Base-by-base conservation (phyloP, 53 echinoderm and acorn worm species). In the Zoroaster sp. region DNA sequence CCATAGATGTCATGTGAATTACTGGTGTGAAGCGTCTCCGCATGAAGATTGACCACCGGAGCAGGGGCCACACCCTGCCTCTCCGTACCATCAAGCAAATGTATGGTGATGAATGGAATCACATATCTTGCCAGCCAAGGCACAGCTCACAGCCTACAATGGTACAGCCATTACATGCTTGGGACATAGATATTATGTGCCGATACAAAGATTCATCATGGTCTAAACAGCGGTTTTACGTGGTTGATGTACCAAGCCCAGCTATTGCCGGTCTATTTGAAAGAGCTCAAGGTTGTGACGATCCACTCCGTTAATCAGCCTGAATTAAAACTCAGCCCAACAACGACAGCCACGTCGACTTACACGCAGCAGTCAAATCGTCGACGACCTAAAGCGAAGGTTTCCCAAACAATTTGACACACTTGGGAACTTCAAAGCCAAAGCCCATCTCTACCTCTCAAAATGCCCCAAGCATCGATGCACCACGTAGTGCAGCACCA, bases 261-360 rank as follows among this genome's bases (percentile, higher is more conserved):
- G 83, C 91, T 44, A 85, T 94, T 34, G 91, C 77, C 33, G 91
- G 91, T 18, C 44, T 93, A 78, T 91, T 68, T 76, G n/a, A 69
- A 79, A 31, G 35, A 71, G 20, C 81, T 94, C 2, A 43, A 74
- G 12, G 41, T 94, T 17, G 89, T 92, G 10, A 92, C 92, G 32
- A 76, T 94, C 54, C 86, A 94, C 49, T 74, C 35, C 37, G 12
- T 76, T 44, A 14, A 18, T 3, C 47, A 39, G 35, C 45, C 51
- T 51, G 51, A 2, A 51, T 51, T 11, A 25, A 25, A 75, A 11
- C 20, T 10, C 74, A 5, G 3, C 20, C 72, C 0, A 8, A 5
- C 40, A 20, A 72, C 15, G n/a, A 73, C 3, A 12, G 3, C 4
- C 0, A 6, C 13, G 20, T 23, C 21, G 7, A 11, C 1, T 31